These are phyloP conservation scores for Tryphoninae sp. DNA, from an alignment of 2,888 invertebrate genomes.

Conservation along the genomic window DNA sequence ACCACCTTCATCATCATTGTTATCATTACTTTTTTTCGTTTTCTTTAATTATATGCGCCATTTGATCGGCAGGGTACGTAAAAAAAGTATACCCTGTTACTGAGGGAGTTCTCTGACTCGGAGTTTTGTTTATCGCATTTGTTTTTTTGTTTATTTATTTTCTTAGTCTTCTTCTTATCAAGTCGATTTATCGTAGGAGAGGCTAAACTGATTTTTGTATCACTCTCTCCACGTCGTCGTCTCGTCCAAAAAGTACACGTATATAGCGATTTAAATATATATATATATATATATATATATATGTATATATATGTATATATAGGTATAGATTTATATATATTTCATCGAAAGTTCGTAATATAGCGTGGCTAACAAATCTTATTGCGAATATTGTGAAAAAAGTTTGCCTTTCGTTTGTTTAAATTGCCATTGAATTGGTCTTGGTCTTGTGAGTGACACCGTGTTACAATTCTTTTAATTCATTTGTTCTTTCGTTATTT, in stretches of 20 bases:
- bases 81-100: slow-evolving; percentile 35
- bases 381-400: slow-evolving; percentile 38
- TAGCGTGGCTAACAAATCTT: slow-evolving; percentile 33
- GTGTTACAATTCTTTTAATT: slow-evolving; percentile 11
- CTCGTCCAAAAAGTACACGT: slow-evolving; percentile 40
- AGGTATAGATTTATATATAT: slow-evolving; percentile 19
- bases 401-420: neutral
- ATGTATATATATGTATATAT: slow-evolving; percentile 9
- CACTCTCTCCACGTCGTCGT: slow-evolving; percentile 19
- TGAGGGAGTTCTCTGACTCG: slow-evolving; percentile 8
- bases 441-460: slow-evolving; percentile 13
- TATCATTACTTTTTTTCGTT: slow-evolving; percentile 32
- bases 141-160: neutral
- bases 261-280: slow-evolving; percentile 21
- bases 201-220: slow-evolving; percentile 29
- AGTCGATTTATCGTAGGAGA: slow-evolving; percentile 3
- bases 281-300: neutral
- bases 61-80: slow-evolving; percentile 16
- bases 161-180: neutral
- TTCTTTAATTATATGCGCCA: slow-evolving; percentile 1
- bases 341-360: slow-evolving; percentile 36
- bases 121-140: neutral
- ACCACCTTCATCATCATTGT: slow-evolving; percentile 48
- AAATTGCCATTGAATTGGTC: slow-evolving; percentile 25
- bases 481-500: neutral